Evolutionary conservation across 2,797 vertebrate genomes (phyloP).

Genomic region (Urocyon cinereoargenteus): DNA sequence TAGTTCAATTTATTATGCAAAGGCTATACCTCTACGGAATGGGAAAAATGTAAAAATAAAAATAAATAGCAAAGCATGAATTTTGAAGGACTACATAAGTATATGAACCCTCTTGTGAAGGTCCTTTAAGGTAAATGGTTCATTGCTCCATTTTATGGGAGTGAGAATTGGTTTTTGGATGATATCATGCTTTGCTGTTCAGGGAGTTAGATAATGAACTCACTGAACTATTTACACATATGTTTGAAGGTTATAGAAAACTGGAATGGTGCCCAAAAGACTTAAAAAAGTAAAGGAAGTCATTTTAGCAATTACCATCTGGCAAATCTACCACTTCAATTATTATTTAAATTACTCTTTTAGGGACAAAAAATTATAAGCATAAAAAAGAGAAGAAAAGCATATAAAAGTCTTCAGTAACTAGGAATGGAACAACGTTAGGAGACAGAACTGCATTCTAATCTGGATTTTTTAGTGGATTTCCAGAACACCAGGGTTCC

Average conservation of each 20-base stretch:
- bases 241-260: constrained; percentile 79
- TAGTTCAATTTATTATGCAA: not conserved
- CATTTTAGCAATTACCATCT: constrained; percentile 78
- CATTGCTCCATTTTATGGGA: constrained; percentile 67
- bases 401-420: constrained; percentile 50
- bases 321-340: constrained; percentile 69
- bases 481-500: not conserved
- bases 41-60: constrained; percentile 47
- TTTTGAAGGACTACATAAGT: not conserved
- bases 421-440: not conserved
- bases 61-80: constrained; percentile 26
- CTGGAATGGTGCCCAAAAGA: constrained; percentile 75
- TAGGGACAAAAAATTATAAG: constrained; percentile 37
- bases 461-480: not conserved
- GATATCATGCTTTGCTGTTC: constrained; percentile 70
- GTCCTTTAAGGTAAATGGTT: constrained; percentile 67
- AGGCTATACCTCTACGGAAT: not conserved
- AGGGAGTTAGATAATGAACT: constrained; percentile 79
- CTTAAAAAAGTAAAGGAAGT: constrained; percentile 73
- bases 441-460: not conserved
- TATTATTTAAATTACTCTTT: constrained; percentile 76
- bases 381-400: constrained; percentile 47
- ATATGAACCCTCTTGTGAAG: not conserved
- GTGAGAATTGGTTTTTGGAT: constrained; percentile 38
- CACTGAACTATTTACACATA: constrained; percentile 80